Conservation (phyloP, 30 jellyfish, hydroid and myxozoan genomes). For the Aurelia sp. region DNA sequence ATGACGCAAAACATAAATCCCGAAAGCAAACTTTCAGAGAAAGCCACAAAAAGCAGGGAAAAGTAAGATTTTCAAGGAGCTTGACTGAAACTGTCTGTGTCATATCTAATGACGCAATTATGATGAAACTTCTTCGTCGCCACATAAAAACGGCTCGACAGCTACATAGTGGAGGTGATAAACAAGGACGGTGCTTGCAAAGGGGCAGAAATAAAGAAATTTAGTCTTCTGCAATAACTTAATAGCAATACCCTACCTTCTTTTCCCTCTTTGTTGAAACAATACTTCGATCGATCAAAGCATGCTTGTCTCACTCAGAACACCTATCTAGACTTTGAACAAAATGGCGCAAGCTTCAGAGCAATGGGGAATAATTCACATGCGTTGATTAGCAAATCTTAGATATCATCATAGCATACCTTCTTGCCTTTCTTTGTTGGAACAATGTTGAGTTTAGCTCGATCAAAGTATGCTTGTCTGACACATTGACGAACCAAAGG, state of each 20-base stretch:
- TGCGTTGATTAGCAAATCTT: neutral
- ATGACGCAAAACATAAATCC: too few relatives aligned
- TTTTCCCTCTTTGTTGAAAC: conserved; percentile 89
- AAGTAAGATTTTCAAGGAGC: too few relatives aligned
- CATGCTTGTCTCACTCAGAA: conserved; percentile 84
- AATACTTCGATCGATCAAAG: conserved; percentile 87
- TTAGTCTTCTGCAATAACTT: too few relatives aligned
- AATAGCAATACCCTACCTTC: neutral
- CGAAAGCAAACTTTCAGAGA: too few relatives aligned
- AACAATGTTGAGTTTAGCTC: conserved; percentile 84
- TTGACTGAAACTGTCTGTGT: too few relatives aligned
- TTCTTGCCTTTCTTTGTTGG: conserved; percentile 97
- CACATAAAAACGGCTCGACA: too few relatives aligned
- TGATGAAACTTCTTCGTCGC: too few relatives aligned
- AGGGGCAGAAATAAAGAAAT: too few relatives aligned
- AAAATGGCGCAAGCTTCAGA: neutral
- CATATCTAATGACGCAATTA: too few relatives aligned
- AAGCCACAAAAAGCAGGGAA: too few relatives aligned
- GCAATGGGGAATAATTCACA: neutral
- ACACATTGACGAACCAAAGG: conserved; percentile 91
- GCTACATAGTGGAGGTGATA: too few relatives aligned
- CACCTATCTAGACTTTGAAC: conserved; percentile 18
- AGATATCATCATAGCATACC: conserved; percentile 34
- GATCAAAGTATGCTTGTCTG: conserved; percentile 86
- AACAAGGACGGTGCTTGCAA: too few relatives aligned